Percentiles rank a stretch among this genome's conserved stretches.
These are phyloP conservation scores for Cebus imitator DNA, from an alignment of 2,113 vertebrate genomes.

Conservation along the genomic window DNA sequence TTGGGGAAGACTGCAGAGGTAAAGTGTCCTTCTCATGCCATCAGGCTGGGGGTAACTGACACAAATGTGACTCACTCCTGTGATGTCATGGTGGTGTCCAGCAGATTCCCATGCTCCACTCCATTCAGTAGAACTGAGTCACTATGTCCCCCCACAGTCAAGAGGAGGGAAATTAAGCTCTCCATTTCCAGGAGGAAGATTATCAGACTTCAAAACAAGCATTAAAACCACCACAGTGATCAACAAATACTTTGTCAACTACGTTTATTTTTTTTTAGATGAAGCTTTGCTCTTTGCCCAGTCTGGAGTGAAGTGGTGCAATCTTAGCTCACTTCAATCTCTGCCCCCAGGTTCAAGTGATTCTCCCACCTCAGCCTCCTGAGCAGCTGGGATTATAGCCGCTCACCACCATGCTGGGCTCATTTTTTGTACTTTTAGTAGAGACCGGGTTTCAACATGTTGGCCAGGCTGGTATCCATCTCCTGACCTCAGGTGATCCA, in stretches of 20 bases:
- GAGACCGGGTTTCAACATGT: no score
- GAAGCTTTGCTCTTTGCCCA: no score
- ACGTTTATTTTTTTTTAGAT: no score
- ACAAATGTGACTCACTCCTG: accelerated
- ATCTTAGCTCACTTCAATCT: no score
- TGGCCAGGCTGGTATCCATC: no score
- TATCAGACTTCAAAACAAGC: not conserved
- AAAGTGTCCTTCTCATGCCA: not conserved
- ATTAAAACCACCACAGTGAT: not conserved
- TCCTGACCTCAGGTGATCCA: no score
- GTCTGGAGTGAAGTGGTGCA: no score
- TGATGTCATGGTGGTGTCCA: not conserved
- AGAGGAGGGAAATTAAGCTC: not conserved
- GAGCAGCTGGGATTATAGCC: no score
- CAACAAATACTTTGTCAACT: not conserved
- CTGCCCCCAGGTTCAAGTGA: no score
- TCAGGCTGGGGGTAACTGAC: not conserved
- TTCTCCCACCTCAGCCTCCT: no score
- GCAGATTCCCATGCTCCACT: not conserved
- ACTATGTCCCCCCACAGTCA: not conserved
- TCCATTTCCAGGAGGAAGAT: not conserved
- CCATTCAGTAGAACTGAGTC: not conserved
- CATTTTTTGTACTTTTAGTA: no score
- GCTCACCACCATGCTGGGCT: no score
- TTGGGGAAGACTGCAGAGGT: not conserved